A percentile compares a stretch with the other conserved stretches of the same genome.
Evolutionary conservation across 1,140 invertebrate species (phyloP).

Genomic region (Drosophila novamexicana): DNA sequence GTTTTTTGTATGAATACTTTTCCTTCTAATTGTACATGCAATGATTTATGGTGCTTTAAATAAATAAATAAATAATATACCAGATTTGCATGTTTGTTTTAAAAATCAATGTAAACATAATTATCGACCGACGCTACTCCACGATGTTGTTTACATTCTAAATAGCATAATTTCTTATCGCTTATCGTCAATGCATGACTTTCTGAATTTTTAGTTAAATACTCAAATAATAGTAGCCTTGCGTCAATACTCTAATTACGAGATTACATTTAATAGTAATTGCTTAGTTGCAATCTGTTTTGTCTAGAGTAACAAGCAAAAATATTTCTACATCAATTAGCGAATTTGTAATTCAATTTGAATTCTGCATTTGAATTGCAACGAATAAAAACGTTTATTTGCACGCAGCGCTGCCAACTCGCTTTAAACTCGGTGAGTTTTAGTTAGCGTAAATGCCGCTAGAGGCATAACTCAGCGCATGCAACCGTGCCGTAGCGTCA

Average conservation of each 20-base stretch:
- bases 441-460: constrained; percentile 18
- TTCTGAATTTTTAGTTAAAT: not conserved
- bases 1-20: not conserved
- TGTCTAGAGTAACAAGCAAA: not conserved
- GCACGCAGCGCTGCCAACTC: constrained; percentile 20
- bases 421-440: not conserved
- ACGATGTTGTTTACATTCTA: too few relatives aligned
- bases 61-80: constrained; percentile 12
- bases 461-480: constrained; percentile 7
- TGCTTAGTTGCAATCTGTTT: not conserved
- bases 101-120: not conserved
- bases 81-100: not conserved
- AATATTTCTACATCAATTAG: not conserved
- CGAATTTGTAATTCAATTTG: constrained; percentile 13
- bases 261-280: not conserved
- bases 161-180: not conserved
- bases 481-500: constrained; percentile 39
- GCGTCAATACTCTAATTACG: not conserved
- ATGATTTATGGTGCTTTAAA: not conserved
- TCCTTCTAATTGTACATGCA: not conserved
- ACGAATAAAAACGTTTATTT: constrained; percentile 1
- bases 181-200: not conserved
- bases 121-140: not conserved
- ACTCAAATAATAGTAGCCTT: not conserved
- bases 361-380: not conserved